phyloP scores from a whole-genome alignment of 2,113 vertebrate genomes.

The Antennarius striatus region DNA sequence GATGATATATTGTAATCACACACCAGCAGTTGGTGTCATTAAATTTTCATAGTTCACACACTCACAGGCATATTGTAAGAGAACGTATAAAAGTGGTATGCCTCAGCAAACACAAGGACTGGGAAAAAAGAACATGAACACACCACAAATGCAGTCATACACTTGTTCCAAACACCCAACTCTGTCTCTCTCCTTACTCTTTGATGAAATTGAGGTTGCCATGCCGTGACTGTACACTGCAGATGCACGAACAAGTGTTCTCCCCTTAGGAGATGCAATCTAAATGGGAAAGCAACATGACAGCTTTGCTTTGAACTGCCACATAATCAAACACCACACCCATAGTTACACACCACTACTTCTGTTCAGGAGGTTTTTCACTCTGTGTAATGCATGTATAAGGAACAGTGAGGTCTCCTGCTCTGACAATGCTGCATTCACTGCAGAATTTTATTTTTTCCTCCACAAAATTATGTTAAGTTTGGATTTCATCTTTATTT shows the following conservation, averaged over 20 bases:
- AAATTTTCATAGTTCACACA: constrained; percentile 59
- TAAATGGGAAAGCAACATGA: constrained; percentile 73
- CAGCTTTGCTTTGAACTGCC: constrained; percentile 62
- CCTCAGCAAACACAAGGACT: constrained; percentile 55
- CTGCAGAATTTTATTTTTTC: constrained; percentile 17
- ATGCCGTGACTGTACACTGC: constrained; percentile 64
- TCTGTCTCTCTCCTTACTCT: constrained; percentile 27
- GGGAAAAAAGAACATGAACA: constrained; percentile 14
- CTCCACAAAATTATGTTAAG: neutral
- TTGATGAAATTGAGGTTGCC: constrained; percentile 73
- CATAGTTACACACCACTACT: constrained; percentile 47
- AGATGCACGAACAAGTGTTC: constrained; percentile 67
- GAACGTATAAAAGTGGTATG: constrained; percentile 43
- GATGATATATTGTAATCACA: constrained; percentile 43
- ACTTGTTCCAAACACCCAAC: constrained; percentile 36
- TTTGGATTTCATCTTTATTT: no score
- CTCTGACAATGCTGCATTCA: constrained; percentile 5
- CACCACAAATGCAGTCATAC: constrained; percentile 22
- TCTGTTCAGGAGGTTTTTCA: constrained; percentile 29
- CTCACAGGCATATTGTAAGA: constrained; percentile 49
- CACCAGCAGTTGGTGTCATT: constrained; percentile 53
- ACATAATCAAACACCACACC: constrained; percentile 69
- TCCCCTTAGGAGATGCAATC: constrained; percentile 63
- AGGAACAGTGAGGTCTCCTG: constrained; percentile 12
- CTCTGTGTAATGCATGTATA: constrained; percentile 27